Conservation (phyloP, 2,113 vertebrate genomes). For the Cottus gobio region DNA sequence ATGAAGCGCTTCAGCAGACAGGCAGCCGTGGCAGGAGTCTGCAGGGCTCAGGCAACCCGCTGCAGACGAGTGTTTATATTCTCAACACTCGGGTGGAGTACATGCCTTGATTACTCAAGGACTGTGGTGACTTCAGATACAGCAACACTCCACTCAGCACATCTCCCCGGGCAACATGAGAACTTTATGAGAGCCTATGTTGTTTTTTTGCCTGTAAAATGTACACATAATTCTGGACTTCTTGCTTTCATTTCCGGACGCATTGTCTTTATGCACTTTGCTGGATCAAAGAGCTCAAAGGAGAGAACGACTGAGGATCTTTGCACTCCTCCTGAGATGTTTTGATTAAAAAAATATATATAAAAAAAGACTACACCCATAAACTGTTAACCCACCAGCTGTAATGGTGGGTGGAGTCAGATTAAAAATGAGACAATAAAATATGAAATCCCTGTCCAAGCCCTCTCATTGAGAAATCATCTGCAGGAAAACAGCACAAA, state of each 20-base stretch:
- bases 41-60: not conserved
- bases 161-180: not conserved
- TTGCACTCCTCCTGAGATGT: not conserved
- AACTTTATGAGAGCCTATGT: not conserved
- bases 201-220: not conserved
- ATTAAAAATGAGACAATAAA: constrained; percentile 7
- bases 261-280: not conserved
- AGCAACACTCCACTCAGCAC: not conserved
- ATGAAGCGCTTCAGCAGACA: not conserved
- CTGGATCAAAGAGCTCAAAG: constrained; percentile 1
- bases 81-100: not conserved
- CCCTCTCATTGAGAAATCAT: not conserved
- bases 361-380: constrained; percentile 37
- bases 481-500: not conserved
- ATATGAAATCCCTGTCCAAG: not conserved
- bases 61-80: constrained; percentile 7
- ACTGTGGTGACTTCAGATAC: not conserved
- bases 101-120: constrained; percentile 6
- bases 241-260: not conserved
- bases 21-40: not conserved
- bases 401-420: not conserved
- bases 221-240: not conserved
- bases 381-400: not conserved
- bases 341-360: no score
- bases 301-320: not conserved